Percentiles rank a stretch among this genome's conserved stretches.
Conservation (phyloP, 2,797 vertebrate species). For the Gadopsis bispinosus region DNA sequence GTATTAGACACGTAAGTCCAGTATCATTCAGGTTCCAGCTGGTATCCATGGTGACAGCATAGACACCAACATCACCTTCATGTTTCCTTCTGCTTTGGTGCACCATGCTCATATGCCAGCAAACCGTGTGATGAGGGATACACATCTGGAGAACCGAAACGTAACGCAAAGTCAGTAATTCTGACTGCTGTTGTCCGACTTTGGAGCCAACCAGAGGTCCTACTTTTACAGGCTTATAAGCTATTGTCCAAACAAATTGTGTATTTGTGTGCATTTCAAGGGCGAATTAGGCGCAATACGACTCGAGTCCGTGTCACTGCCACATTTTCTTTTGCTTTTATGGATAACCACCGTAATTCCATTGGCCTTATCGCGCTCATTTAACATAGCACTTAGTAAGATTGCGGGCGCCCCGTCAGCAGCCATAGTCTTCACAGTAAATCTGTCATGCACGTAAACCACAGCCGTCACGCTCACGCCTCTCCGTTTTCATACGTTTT, state of each 20-base stretch:
- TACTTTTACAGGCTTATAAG: neutral
- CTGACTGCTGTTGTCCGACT: neutral
- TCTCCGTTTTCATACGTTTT: constrained; percentile 49
- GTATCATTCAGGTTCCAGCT: neutral
- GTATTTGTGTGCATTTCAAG: neutral
- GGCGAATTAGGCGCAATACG: constrained; percentile 11
- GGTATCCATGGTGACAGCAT: neutral
- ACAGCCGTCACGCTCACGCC: constrained; percentile 51
- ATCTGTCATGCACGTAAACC: constrained; percentile 62
- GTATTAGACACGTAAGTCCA: neutral
- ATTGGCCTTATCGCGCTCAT: constrained; percentile 36
- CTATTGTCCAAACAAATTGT: neutral
- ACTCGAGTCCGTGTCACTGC: constrained; percentile 18
- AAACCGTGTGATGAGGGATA: neutral
- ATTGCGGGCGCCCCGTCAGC: constrained; percentile 26
- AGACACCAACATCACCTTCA: neutral
- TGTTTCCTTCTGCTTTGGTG: neutral
- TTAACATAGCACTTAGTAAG: constrained; percentile 50
- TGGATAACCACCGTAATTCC: constrained; percentile 39
- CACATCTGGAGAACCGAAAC: neutral
- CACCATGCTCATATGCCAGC: neutral
- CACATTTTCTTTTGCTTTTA: constrained; percentile 33
- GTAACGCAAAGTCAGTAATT: neutral
- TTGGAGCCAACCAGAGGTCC: neutral
- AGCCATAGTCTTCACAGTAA: constrained; percentile 44